phyloP scores from a whole-genome alignment of 2,888 invertebrate genomes.

The Portevinia maculata region DNA sequence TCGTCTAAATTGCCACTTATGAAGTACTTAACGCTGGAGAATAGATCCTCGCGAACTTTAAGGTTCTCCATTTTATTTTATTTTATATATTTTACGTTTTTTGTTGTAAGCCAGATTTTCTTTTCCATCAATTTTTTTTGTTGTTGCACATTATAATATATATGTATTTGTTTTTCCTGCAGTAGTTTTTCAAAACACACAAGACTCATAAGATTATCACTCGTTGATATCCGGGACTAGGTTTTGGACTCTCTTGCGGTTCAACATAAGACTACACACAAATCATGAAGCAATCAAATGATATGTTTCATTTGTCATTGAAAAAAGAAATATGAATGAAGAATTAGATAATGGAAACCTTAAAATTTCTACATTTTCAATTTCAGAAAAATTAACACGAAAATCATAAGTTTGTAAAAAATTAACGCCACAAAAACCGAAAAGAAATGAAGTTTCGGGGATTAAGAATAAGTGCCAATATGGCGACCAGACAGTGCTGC shows the following conservation, averaged over 20 bases:
- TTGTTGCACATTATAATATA: constrained; percentile 28
- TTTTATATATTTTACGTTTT: constrained; percentile 24
- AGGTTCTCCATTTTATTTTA: constrained; percentile 79
- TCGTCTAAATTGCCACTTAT: constrained; percentile 90
- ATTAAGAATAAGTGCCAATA: constrained; percentile 45
- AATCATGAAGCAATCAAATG: constrained; percentile 46
- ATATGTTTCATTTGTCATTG: constrained; percentile 41
- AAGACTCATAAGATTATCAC: constrained; percentile 45
- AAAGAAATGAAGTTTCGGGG: constrained; percentile 71
- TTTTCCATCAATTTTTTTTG: constrained; percentile 7
- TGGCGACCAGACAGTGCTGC: constrained; percentile 47
- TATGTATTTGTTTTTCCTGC: constrained; percentile 22
- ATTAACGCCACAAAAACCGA: constrained; percentile 76
- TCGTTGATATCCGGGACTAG: constrained; percentile 34
- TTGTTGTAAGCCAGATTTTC: constrained; percentile 13
- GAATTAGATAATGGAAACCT: constrained; percentile 57
- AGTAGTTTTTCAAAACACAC: constrained; percentile 18
- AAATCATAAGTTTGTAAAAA: constrained; percentile 75
- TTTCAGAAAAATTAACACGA: constrained; percentile 61
- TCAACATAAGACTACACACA: constrained; percentile 59
- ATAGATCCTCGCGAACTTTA: constrained; percentile 84
- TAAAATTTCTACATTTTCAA: constrained; percentile 66
- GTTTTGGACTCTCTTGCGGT: constrained; percentile 22
- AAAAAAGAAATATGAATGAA: constrained; percentile 57
- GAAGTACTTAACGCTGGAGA: constrained; percentile 93